Evolutionary conservation across 2,888 invertebrate genomes (phyloP), one percentile per base, ranked within the genome.

Genomic region (Fragum whitleyi): DNA sequence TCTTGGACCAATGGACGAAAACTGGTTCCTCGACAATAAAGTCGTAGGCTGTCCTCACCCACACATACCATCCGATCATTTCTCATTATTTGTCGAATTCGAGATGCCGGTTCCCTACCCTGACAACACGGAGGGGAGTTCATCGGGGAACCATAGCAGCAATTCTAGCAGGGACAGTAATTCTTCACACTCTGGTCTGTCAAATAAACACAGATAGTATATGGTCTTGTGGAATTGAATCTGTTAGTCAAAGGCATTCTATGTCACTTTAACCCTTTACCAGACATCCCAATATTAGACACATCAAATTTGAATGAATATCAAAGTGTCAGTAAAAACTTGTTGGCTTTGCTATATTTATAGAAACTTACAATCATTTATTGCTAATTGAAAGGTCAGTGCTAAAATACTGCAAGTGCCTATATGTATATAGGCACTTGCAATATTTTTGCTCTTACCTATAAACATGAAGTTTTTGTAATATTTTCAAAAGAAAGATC

Each of bases 11-110:
- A 95, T 99, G 77, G 98, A 98, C 84, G 96, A 96, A 90, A 97
- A 97, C 84, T 94, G 95, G 92, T 93, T 95, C 73, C 86, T 96
- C 90, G 97, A 98, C 91, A 98, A 99, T 95, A 99, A 99, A 95
- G 97, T 99, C 82, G 97, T 98, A 83, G 99, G 99, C 86, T 99
- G 98, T 94, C 99, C 99, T 19, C 98, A 99, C 95, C 98, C 98
- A 76, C 98, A 98, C 94, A 96, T 99, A 95, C 98, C 98, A 91
- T 98, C 98, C 93, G 94, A 94, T 86, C 94, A 94, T 87, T 91
- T 94, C 87, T 91, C 94, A 39, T 88, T 94, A 53, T 88, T 94
- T 73, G 93, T 93, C 21, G 93, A 94, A 81, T 89, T 94, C 73
- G 94, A 94, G 84, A 89, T 93, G 90, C 90, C 91, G 14, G 87